These are phyloP conservation scores for Zophobas morio DNA, from an alignment of 1,140 invertebrate species.

Conservation along the genomic window DNA sequence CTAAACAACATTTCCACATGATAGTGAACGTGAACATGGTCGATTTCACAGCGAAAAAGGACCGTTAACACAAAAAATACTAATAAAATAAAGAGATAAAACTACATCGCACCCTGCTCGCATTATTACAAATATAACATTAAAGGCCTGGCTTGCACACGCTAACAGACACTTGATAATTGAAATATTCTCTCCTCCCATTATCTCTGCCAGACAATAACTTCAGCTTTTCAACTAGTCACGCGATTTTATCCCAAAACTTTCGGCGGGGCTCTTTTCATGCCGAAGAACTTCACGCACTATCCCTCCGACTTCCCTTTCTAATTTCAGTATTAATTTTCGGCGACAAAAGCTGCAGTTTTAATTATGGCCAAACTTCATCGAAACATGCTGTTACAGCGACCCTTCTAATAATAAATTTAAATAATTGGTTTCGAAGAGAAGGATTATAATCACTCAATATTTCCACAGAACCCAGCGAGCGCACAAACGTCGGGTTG, in stretches of 20 bases:
- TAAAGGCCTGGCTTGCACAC: background rate
- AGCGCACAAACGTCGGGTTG: no score
- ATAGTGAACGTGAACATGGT: constrained; percentile 42
- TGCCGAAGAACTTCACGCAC: constrained; percentile 17
- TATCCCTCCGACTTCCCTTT: constrained; percentile 2
- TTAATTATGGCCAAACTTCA: background rate
- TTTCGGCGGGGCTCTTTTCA: constrained; percentile 34
- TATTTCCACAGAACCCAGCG: background rate
- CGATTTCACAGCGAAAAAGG: constrained; percentile 38
- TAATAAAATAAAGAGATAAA: constrained; percentile 44
- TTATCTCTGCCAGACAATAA: constrained; percentile 45
- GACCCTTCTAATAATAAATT: background rate
- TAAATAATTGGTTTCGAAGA: background rate
- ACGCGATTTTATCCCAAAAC: constrained; percentile 25
- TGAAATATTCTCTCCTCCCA: constrained; percentile 42
- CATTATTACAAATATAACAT: constrained; percentile 40
- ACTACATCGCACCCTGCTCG: constrained; percentile 17
- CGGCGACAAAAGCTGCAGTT: constrained; percentile 1
- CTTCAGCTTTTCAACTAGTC: constrained; percentile 47
- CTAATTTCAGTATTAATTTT: background rate
- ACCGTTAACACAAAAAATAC: constrained; percentile 31
- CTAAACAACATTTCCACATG: constrained; percentile 44
- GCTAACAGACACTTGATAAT: constrained; percentile 41
- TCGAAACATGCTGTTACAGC: no score
- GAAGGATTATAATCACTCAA: background rate